These are phyloP conservation scores for Euplagia quadripunctaria DNA, from an alignment of 2,888 invertebrate genomes.

Conservation along the genomic window DNA sequence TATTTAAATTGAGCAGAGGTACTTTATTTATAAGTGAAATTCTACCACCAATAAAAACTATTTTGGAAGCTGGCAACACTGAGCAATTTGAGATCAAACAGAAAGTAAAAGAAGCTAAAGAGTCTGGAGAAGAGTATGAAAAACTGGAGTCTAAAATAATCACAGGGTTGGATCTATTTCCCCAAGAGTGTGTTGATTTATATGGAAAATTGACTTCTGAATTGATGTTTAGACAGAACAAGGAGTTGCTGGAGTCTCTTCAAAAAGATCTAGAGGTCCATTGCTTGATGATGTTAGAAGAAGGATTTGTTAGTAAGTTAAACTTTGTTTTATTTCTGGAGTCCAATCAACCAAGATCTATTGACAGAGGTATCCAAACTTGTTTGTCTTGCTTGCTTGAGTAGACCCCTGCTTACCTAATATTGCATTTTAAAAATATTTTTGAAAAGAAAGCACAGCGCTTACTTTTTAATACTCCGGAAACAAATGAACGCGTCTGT, in stretches of 20 bases:
- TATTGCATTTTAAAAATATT: too few species aligned
- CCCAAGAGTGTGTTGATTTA: slow-evolving; percentile 68
- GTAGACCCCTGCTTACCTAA: too few species aligned
- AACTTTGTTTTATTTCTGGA: neutral
- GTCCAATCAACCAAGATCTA: neutral
- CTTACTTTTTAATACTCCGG: too few species aligned
- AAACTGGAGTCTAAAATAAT: slow-evolving; percentile 71
- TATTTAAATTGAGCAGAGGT: slow-evolving; percentile 81
- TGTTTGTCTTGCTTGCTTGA: too few species aligned
- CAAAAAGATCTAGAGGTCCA: slow-evolving; percentile 77
- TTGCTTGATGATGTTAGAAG: slow-evolving; percentile 74
- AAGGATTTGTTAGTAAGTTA: slow-evolving; percentile 77
- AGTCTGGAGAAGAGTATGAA: slow-evolving; percentile 56
- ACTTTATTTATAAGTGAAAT: slow-evolving; percentile 74
- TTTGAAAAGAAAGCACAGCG: too few species aligned
- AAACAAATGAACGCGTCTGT: too few species aligned
- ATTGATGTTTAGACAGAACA: slow-evolving; percentile 81
- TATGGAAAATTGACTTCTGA: slow-evolving; percentile 80
- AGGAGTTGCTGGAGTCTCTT: slow-evolving; percentile 71
- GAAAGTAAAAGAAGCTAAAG: slow-evolving; percentile 57
- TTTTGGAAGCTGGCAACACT: slow-evolving; percentile 72
- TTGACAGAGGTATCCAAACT: neutral
- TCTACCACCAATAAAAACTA: slow-evolving; percentile 71
- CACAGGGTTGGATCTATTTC: slow-evolving; percentile 73
- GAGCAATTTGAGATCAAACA: slow-evolving; percentile 73